Evolutionary conservation across 2,888 invertebrate species (phyloP), one percentile per base, ranked within the genome.

Genomic region (Agrilus biguttatus): DNA sequence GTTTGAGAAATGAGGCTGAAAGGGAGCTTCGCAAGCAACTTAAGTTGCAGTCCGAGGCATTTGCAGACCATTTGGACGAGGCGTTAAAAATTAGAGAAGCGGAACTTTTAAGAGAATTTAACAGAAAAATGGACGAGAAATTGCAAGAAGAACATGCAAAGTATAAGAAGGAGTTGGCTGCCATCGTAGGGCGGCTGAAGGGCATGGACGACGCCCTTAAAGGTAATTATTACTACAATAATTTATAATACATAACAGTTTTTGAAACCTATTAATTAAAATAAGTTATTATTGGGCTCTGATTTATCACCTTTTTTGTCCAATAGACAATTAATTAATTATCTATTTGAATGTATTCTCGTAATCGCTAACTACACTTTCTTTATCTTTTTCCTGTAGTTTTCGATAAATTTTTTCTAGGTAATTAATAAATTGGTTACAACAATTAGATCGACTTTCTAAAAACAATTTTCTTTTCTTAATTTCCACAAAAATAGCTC

Each of bases 21-120:
- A 72, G 73, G 39, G 82, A 83, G 47, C 64, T 92, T 44, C 78
- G 84, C 37, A 73, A 77, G 12, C 83, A 90, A 55, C 62, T 97
- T 45, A 84, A 85, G 59, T 75, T 85, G 41, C 92, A 93, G 57
- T 77, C 83, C 2, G 87, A 90, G 55, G 80, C 90, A 0, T 91
- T 93, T 63, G 73, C 80, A 39, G 91, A 92, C 60, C 81, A 88
- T 50, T 61, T 88, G 46, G 73, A 74, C 36, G 86, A 86, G 54
- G 80, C 79, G 1, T 67, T 95, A 12, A 65, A 68, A 5, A 53
- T 65, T 8, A 67, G 67, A 33, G 73, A 73, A 49, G 53, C 56
- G 37, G 74, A 74, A 58, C 55, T 74, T 39, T 71, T 73, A 43
- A 65, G 72, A 19, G 56, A 59, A 40, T 69, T 74, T 48, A 66